These are phyloP conservation scores for Corvus hawaiiensis DNA, from an alignment of 2,113 vertebrate genomes.

Conservation along the genomic window DNA sequence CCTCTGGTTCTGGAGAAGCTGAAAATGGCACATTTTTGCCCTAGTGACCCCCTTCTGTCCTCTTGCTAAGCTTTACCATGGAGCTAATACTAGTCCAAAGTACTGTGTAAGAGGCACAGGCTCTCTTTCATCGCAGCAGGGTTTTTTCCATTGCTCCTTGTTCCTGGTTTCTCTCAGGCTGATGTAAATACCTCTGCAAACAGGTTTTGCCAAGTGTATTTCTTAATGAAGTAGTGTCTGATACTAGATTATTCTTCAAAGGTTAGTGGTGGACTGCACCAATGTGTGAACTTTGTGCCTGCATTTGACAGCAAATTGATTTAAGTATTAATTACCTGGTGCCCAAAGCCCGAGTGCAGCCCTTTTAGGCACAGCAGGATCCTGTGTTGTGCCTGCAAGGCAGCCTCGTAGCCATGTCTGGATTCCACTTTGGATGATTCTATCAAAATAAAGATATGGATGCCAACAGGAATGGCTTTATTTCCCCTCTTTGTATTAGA, in stretches of 20 bases:
- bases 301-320: conserved; percentile 75
- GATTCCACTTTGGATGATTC: conserved; percentile 32
- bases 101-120: neutral
- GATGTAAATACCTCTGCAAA: neutral
- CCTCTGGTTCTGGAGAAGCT: neutral
- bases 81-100: neutral
- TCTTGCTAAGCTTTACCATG: neutral
- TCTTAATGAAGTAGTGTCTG: conserved; percentile 59
- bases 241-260: conserved; percentile 67
- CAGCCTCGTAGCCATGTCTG: neutral
- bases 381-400: neutral
- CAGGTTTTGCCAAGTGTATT: conserved; percentile 28
- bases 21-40: neutral
- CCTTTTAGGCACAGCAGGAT: conserved; percentile 3
- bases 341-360: conserved; percentile 52
- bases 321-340: conserved; percentile 81
- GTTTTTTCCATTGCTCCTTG: neutral
- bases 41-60: neutral
- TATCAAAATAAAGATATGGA: conserved; percentile 47
- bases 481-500: neutral
- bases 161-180: neutral
- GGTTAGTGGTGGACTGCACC: conserved; percentile 63
- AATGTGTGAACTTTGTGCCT: conserved; percentile 75
- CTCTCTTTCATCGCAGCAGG: fast-evolving
- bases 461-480: conserved; percentile 37